Conservation (phyloP, 2,797 vertebrate species). For the Macroramphosus scolopax region DNA sequence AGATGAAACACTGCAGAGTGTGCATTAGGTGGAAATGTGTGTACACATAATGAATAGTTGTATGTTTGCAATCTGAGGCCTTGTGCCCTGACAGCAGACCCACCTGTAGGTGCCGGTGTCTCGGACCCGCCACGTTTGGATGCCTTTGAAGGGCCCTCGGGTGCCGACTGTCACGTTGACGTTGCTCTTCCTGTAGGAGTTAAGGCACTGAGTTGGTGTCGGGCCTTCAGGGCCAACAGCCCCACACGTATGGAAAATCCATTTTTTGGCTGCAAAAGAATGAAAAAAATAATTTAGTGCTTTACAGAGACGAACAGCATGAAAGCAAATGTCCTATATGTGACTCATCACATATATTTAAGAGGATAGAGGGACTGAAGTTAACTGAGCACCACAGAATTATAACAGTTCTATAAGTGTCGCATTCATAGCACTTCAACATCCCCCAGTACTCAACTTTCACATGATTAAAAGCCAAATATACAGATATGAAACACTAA, state of each 20-base stretch:
- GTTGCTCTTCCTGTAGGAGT: constrained; percentile 88
- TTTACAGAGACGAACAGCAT: too few species aligned
- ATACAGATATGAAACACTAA: constrained; percentile 16
- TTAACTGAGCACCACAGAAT: constrained; percentile 13
- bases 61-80: too few species aligned
- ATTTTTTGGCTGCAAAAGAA: constrained; percentile 72
- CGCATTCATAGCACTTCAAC: too few species aligned
- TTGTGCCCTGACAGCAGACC: constrained; percentile 7
- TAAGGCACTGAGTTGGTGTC: constrained; percentile 89
- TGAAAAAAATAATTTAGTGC: constrained; percentile 22
- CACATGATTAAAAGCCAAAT: constrained; percentile 24
- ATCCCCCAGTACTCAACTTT: constrained; percentile 25
- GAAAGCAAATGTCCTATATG: too few species aligned
- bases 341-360: not conserved
- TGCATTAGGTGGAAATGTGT: constrained; percentile 3
- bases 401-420: constrained; percentile 39
- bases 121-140: constrained; percentile 94
- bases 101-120: constrained; percentile 93
- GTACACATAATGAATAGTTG: too few species aligned
- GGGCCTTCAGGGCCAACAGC: constrained; percentile 91
- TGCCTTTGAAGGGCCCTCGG: constrained; percentile 84
- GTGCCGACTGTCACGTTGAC: constrained; percentile 88
- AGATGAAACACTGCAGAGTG: constrained; percentile 2
- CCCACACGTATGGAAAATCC: constrained; percentile 92
- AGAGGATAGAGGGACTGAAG: constrained; percentile 30